These are phyloP conservation scores for Apostichopus leukothele DNA, from an alignment of 53 echinoderm and acorn worm genomes.

Conservation along the genomic window DNA sequence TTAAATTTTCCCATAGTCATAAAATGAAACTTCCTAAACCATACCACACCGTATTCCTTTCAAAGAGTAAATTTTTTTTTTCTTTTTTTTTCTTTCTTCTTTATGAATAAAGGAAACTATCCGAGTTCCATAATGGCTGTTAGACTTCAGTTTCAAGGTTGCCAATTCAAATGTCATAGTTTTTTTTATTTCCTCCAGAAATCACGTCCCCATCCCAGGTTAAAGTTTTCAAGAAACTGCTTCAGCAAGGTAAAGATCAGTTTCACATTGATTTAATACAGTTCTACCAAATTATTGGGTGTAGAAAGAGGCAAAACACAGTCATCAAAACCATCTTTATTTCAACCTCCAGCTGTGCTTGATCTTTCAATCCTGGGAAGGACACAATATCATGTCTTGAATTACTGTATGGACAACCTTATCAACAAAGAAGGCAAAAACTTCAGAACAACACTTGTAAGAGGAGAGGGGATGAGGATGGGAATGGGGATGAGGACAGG, in stretches of 20 bases:
- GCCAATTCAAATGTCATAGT: background rate
- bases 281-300: background rate
- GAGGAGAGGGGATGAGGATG: too few relatives aligned
- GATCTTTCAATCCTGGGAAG: constrained; percentile 15
- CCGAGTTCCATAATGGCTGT: background rate
- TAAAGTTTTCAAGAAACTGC: background rate
- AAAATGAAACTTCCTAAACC: too few relatives aligned
- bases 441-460: too few relatives aligned
- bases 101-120: background rate
- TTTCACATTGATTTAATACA: constrained; percentile 34
- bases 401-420: background rate
- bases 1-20: too few relatives aligned
- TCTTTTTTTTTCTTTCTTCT: background rate
- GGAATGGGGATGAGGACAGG: too few relatives aligned
- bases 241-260: background rate
- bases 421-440: too few relatives aligned
- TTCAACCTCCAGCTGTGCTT: constrained; percentile 2
- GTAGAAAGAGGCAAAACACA: background rate
- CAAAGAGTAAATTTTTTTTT: too few relatives aligned
- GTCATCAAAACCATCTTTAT: background rate
- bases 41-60: too few relatives aligned
- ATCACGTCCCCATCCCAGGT: background rate
- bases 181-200: background rate
- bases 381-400: background rate
- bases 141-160: background rate